Evolutionary conservation across 2,797 vertebrate species (phyloP).

Genomic region (Bradypodion pumilum): DNA sequence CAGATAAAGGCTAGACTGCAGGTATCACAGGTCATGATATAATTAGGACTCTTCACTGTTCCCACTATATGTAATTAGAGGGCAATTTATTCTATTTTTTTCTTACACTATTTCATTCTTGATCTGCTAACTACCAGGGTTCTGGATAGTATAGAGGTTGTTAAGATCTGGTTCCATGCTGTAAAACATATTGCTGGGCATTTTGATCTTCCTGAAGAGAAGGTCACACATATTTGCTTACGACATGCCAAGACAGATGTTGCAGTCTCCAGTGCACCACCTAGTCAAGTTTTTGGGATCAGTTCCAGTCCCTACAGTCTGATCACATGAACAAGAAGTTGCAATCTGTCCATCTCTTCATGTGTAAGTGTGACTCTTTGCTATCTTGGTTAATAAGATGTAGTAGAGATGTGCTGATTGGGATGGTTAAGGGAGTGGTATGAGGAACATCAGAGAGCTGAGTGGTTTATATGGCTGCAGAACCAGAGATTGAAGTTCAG

Average conservation of each 20-base stretch:
- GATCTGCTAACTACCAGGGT: neutral
- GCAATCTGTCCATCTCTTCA: neutral
- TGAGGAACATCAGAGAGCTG: too few species aligned
- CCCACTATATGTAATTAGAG: neutral
- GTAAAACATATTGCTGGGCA: neutral
- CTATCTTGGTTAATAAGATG: neutral
- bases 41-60: neutral
- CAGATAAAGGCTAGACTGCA: neutral
- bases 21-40: neutral
- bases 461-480: too few species aligned
- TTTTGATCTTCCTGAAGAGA: too few species aligned
- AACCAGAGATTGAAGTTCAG: too few species aligned
- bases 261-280: neutral
- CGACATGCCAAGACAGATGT: neutral
- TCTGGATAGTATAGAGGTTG: neutral
- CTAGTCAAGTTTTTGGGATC: neutral
- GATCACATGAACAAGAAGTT: neutral
- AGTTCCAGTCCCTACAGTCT: neutral
- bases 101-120: neutral
- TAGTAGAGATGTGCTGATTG: neutral
- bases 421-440: neutral
- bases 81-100: neutral
- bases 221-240: neutral
- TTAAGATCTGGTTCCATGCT: neutral
- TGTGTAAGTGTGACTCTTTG: neutral